Evolutionary conservation across 2,113 vertebrate genomes (phyloP).

Genomic region (Erythrolamprus reginae): DNA sequence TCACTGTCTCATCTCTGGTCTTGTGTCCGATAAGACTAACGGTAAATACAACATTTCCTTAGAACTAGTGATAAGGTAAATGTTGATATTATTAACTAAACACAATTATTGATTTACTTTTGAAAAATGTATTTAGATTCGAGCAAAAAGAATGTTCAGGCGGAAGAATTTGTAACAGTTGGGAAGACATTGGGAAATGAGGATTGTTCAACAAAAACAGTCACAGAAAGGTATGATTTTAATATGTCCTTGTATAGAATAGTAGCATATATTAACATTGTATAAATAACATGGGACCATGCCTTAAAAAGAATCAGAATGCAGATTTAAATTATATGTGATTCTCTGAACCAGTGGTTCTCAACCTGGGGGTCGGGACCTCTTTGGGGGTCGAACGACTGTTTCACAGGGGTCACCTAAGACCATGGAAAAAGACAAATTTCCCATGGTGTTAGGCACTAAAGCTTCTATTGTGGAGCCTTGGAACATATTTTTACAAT

Average conservation of each 20-base stretch:
- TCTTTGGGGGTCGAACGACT: no score
- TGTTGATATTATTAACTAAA: neutral
- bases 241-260: neutral
- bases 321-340: neutral
- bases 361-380: no score
- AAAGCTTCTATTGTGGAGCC: no score
- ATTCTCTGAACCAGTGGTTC: no score
- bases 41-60: neutral
- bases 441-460: no score
- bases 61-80: neutral
- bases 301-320: neutral
- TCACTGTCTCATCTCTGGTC: neutral
- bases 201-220: neutral
- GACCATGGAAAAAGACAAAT: no score
- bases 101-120: neutral
- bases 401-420: no score
- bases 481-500: no score
- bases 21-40: neutral
- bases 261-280: neutral
- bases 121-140: slow-evolving; percentile 34
- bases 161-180: neutral
- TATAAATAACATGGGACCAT: neutral
- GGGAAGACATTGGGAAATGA: neutral
- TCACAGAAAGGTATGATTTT: slow-evolving; percentile 17
- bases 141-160: slow-evolving; percentile 24